Conservation (phyloP, 2,113 vertebrate genomes). For the Lanius ludovicianus region DNA sequence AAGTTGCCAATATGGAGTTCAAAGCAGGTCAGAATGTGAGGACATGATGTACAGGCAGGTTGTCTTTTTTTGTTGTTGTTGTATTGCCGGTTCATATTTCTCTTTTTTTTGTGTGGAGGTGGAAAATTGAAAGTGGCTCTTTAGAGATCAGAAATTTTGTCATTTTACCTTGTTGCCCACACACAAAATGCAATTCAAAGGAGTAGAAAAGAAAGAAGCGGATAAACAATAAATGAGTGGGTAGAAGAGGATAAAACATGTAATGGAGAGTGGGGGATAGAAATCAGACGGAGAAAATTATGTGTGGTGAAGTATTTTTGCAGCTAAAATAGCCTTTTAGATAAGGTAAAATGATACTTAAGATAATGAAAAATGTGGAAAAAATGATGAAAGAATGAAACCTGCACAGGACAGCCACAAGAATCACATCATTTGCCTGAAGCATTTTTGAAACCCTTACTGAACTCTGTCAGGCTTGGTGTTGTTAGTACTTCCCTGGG, state of each 20-base stretch:
- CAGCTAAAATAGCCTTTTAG: background rate
- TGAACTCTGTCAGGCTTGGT: background rate
- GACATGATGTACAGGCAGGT: background rate
- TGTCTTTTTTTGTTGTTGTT: background rate
- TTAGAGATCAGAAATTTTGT: background rate
- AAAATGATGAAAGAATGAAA: background rate
- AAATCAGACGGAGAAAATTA: background rate
- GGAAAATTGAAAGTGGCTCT: background rate
- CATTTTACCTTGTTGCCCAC: conserved; percentile 3
- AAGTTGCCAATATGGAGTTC: background rate
- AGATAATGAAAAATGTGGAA: background rate
- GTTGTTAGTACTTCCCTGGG: background rate
- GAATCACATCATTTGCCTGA: background rate
- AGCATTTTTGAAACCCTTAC: background rate
- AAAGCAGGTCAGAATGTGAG: background rate
- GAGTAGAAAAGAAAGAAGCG: background rate
- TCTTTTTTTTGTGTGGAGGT: background rate
- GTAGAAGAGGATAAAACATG: background rate
- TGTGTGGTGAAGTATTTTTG: background rate
- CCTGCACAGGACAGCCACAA: background rate
- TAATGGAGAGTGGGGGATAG: background rate
- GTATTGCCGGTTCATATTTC: background rate
- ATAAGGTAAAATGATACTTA: background rate
- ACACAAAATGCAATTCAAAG: background rate
- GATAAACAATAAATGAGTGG: background rate